Conservation (phyloP, 2,888 invertebrate genomes). For the Melanotus villosus region DNA sequence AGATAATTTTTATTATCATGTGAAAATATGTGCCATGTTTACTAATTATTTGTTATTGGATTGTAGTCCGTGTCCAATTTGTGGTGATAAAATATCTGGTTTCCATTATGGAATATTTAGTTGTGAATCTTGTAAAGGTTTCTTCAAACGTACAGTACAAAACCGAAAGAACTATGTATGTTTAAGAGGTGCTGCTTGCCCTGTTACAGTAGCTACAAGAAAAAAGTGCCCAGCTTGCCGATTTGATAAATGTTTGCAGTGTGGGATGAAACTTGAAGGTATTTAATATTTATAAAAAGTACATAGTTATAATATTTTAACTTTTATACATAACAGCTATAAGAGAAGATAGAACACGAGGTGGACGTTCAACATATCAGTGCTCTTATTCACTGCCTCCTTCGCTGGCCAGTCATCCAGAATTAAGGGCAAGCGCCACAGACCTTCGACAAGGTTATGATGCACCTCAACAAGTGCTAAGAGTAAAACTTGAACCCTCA, state of each 20-base stretch:
- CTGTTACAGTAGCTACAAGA: slow-evolving; percentile 91
- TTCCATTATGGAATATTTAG: slow-evolving; percentile 99
- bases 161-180: slow-evolving; percentile 98
- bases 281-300: too few species aligned
- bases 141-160: slow-evolving; percentile 98
- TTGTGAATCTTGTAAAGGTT: slow-evolving; percentile 98
- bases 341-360: slow-evolving; percentile 93
- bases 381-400: slow-evolving; percentile 92
- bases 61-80: slow-evolving; percentile 92
- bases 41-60: slow-evolving; percentile 22
- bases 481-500: slow-evolving; percentile 70
- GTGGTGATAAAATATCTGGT: slow-evolving; percentile 95
- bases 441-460: slow-evolving; percentile 65
- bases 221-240: slow-evolving; percentile 98
- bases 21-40: neutral
- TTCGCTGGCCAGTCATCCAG: slow-evolving; percentile 70
- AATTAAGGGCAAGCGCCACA: slow-evolving; percentile 65
- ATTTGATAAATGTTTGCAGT: slow-evolving; percentile 94
- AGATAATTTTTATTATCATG: slow-evolving; percentile 26
- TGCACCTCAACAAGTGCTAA: slow-evolving; percentile 60
- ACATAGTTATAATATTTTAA: neutral
- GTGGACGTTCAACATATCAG: slow-evolving; percentile 96
- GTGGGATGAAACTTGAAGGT: slow-evolving; percentile 98
- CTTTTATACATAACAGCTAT: slow-evolving; percentile 76
- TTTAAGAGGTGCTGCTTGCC: slow-evolving; percentile 90